Base-by-base conservation (phyloP, 2,797 vertebrate species). In the Linurgus olivaceus region DNA sequence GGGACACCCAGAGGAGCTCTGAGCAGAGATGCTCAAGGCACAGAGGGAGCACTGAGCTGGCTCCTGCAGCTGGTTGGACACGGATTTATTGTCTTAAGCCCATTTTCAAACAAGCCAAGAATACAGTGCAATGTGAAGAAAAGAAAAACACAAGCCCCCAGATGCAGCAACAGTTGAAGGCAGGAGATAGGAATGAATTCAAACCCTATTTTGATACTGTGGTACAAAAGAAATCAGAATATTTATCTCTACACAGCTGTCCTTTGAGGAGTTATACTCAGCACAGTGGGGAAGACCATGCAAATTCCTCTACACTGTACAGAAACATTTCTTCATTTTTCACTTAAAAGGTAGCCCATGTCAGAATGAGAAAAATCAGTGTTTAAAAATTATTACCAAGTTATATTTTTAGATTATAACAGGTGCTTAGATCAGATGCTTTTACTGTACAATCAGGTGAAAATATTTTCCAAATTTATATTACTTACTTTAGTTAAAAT, bases 391-490 rank as follows among this genome's bases (percentile, higher is more conserved):
- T 35, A 71, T 35, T 79, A 88, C 45, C 0, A 10, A 58, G 31
- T 25, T 17, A 20, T 52, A 81, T 50, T 90, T 91, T 91, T 85
- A 80, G 61, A 75, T 42, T 78, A n/a, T 52, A 93, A 75, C 20
- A 94, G 42, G 8, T 89, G 52, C 79, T 86, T 81, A 83, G 25
- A 90, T 80, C 76, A 84, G 66, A 74, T 84, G 72, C 21, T 81
- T 61, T 79, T 59, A 80, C 40, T 55, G 55, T 68, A 85, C 65
- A 70, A 80, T n/a, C 25, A 93, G 58, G 44, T 81, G 45, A 86
- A 95, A 73, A 65, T 76, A 88, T 54, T 86, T 88, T 62, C 61
- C 54, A 86, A 81, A 95, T 93, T 65, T 78, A 78, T 68, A 50
- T 2, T 1, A 52, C 55, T 75, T 50, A 77, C 33, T 73, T 91